Percentiles rank a stretch among this genome's conserved stretches.
phyloP scores from a whole-genome alignment of 64 coral and sea anemone genomes.

The Montipora foliosa region DNA sequence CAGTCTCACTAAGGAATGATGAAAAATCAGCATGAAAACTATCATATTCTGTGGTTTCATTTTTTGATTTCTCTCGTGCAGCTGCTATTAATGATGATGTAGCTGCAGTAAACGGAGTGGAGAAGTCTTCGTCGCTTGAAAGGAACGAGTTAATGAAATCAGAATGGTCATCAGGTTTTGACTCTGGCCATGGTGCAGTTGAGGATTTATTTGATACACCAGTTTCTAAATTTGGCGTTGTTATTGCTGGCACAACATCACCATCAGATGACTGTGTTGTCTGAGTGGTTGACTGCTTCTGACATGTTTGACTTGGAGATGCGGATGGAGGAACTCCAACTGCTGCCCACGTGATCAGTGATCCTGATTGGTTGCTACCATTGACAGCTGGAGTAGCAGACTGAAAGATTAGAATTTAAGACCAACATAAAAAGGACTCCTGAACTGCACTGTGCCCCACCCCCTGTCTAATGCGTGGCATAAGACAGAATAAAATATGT shows the following conservation, averaged over 20 bases:
- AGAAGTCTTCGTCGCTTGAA: conserved; percentile 15
- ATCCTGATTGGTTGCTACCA: conserved; percentile 21
- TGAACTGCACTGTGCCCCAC: no score
- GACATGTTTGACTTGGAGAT: neutral
- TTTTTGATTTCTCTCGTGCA: neutral
- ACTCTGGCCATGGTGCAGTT: neutral
- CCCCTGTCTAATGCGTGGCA: no score
- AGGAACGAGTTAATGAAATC: conserved; percentile 45
- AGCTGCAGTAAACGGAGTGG: neutral
- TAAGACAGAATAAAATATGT: no score
- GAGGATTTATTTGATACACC: neutral
- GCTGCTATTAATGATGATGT: neutral
- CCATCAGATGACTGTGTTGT: neutral
- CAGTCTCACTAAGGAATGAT: neutral
- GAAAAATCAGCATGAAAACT: conserved; percentile 45
- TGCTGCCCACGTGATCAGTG: conserved; percentile 33
- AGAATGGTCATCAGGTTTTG: conserved; percentile 3
- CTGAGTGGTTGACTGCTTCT: neutral
- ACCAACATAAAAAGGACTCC: no score
- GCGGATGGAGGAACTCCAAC: neutral
- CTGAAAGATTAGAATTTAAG: neutral
- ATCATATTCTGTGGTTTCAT: conserved; percentile 20
- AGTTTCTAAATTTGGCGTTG: neutral
- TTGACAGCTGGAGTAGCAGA: conserved; percentile 37
- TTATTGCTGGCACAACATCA: neutral